Evolutionary conservation across 92 coral and sea anemone genomes (phyloP), one percentile per base, ranked within the genome.

Genomic region (Zoanthus sansibaricus): DNA sequence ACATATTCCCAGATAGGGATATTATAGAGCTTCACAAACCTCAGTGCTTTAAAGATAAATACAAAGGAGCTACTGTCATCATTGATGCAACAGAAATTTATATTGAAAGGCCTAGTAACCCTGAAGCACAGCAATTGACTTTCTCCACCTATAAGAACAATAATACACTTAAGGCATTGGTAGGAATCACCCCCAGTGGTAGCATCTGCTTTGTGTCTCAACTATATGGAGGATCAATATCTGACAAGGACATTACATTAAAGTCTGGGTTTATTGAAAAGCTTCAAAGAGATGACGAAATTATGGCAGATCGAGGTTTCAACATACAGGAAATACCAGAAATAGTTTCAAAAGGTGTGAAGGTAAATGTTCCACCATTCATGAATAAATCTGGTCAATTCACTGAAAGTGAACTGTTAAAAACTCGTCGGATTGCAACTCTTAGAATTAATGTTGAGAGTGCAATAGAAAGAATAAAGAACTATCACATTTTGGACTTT

Each of bases 241-340:
- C 89, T 16, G 83, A 45, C 44, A 86, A 75, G 46, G 83, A 86
- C 11, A 86, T 86, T 61, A 86, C 89, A 7, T 16, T 76, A 56
- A 86, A 86, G 62, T 86, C 89, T 86, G 45, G 61, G 32, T 86
- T 75, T 62, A 54, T 86, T 18, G 83, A 86, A 17, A 86, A 86
- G 46, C 89, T 86, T 55, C 75, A 86, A 86, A 86, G 72, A 30
- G 82, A 42, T 14, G 88, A 86, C 45, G 83, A 86, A 72, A 72
- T 86, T 46, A 86, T 88, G 79, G 87, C 91, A 51, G 91, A 88
- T 70, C 71, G 87, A 79, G 91, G 79, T 68, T 87, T 78, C 37
- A 87, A 87, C 71, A 58, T 58, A 58, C 66, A 58, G 66, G n/a
- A 58, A 17, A 17, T 58, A 79, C 77, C 32, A 85, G 47, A 79